A percentile compares a stretch with the other conserved stretches of the same genome.
phyloP scores from a whole-genome alignment of 2,888 invertebrate species.

The Podotricha telesiphe region DNA sequence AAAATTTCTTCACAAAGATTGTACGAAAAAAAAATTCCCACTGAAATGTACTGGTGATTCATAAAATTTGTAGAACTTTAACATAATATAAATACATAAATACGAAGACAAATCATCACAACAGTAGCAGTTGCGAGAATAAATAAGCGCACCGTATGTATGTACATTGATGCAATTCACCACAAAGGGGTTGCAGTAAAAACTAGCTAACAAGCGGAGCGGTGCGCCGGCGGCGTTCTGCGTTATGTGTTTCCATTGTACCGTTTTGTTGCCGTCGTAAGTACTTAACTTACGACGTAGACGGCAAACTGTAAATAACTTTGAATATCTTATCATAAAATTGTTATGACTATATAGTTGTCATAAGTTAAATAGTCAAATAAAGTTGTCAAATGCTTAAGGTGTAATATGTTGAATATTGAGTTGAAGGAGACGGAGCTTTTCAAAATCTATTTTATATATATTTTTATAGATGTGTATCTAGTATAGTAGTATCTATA shows the following conservation, averaged over 20 bases:
- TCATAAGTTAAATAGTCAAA: no score
- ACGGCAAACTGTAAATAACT: not conserved
- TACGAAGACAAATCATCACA: conserved; percentile 37
- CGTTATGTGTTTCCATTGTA: conserved; percentile 26
- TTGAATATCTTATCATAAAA: no score
- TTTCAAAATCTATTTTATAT: no score
- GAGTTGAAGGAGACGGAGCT: no score
- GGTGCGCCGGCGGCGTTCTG: conserved; percentile 62
- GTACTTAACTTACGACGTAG: not conserved
- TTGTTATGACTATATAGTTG: no score
- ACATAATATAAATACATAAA: conserved; percentile 28
- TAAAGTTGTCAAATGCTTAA: no score
- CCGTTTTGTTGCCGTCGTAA: no score
- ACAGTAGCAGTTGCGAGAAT: conserved; percentile 37
- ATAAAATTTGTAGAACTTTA: not conserved
- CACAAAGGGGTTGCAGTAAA: conserved; percentile 77
- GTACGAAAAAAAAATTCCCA: not conserved
- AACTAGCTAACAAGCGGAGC: conserved; percentile 79
- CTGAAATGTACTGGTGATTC: not conserved
- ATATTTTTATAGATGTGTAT: no score
- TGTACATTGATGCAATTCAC: conserved; percentile 70
- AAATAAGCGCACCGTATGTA: conserved; percentile 40
- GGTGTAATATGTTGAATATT: no score
- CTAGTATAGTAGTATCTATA: no score
- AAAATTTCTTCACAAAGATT: no score